A percentile compares a stretch with the other conserved stretches of the same genome.
Conservation (phyloP, 2,888 invertebrate genomes). For the Caradrina clavipalpis region DNA sequence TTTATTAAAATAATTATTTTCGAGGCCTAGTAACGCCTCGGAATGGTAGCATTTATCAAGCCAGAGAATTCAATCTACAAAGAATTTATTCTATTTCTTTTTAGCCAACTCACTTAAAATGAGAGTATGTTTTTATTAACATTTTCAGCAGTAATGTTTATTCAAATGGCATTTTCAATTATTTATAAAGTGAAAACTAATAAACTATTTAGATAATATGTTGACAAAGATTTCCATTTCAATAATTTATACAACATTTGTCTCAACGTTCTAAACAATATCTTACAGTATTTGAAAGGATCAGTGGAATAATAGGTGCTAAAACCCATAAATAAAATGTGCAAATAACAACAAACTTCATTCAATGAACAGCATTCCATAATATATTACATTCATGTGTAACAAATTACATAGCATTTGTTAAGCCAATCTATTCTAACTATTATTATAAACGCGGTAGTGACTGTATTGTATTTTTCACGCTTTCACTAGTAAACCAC, state of each 20-base stretch:
- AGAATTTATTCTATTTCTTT: too few species aligned
- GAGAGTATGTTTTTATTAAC: too few species aligned
- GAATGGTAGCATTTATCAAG: too few species aligned
- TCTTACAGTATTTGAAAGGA: not conserved
- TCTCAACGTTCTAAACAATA: not conserved
- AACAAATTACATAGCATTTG: slow-evolving; percentile 10
- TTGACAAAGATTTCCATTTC: not conserved
- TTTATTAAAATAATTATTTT: too few species aligned
- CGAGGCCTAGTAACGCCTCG: too few species aligned
- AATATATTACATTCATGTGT: slow-evolving; percentile 6
- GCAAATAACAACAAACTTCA: not conserved
- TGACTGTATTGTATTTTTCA: not conserved
- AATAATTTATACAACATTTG: not conserved
- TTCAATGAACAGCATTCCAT: not conserved
- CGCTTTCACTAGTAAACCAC: too few species aligned
- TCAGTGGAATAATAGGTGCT: not conserved
- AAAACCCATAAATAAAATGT: slow-evolving; percentile 2
- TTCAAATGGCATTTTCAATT: too few species aligned
- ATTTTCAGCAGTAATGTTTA: too few species aligned
- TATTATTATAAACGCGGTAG: not conserved
- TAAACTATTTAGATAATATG: too few species aligned
- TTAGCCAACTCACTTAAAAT: too few species aligned
- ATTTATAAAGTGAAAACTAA: too few species aligned
- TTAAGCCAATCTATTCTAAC: slow-evolving; percentile 1
- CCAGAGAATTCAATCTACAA: too few species aligned